Conservation (phyloP, 2,113 vertebrate genomes). For the Mustelus asterias region DNA sequence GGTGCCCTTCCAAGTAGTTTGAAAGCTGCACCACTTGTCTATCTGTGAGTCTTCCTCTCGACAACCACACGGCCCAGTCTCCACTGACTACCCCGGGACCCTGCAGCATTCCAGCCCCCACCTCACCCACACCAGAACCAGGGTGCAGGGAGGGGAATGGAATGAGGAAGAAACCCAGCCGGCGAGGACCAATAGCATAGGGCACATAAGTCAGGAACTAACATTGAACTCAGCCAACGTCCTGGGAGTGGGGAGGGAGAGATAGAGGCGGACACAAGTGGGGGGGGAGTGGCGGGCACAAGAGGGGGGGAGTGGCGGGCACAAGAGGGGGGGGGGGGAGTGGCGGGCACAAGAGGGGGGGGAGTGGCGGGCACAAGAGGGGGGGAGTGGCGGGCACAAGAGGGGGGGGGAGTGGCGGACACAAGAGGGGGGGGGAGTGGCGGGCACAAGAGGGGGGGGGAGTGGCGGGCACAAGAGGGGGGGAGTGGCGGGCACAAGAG, state of each 20-base stretch:
- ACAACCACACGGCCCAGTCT: too few species aligned
- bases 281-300: too few species aligned
- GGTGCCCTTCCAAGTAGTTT: not conserved
- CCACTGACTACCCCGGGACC: not conserved
- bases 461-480: too few species aligned
- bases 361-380: not conserved
- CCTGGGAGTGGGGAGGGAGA: not conserved
- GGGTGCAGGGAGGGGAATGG: not conserved
- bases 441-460: too few species aligned
- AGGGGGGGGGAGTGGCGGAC: too few species aligned
- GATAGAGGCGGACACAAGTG: too few species aligned
- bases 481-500: not conserved
- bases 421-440: too few species aligned
- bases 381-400: not conserved
- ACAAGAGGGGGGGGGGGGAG: not conserved
- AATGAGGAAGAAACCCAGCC: not conserved
- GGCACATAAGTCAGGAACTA: not conserved
- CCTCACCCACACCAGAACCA: not conserved
- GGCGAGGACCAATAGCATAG: not conserved
- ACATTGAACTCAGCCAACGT: not conserved
- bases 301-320: not conserved
- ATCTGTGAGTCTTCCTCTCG: not conserved
- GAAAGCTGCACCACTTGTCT: not conserved
- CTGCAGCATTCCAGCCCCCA: not conserved
- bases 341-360: not conserved